Percentiles rank a stretch among this genome's conserved stretches.
phyloP scores from a whole-genome alignment of 2,113 vertebrate genomes.

The Chamaetylas fuelleborni region DNA sequence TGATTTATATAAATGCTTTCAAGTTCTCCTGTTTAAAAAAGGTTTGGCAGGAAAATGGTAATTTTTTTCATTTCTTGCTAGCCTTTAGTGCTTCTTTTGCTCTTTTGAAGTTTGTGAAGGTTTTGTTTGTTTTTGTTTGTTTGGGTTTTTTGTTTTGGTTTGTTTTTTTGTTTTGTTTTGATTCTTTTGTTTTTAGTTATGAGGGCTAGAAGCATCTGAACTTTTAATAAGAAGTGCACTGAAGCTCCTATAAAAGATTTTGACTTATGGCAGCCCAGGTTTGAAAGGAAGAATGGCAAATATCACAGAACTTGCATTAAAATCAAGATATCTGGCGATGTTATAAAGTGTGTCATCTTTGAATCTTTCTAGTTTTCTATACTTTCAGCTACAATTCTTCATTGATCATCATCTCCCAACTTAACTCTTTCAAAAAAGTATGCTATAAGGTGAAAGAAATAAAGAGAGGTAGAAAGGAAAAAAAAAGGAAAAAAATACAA shows the following conservation, averaged over 20 bases:
- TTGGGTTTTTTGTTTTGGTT: no score
- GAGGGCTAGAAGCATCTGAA: not conserved
- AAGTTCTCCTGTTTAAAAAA: not conserved
- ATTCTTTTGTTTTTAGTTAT: not conserved
- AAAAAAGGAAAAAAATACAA: accelerated
- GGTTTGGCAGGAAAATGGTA: not conserved
- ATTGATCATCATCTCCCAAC: not conserved
- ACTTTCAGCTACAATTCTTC: not conserved
- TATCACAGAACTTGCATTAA: not conserved
- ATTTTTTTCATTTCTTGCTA: not conserved
- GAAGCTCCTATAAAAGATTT: not conserved
- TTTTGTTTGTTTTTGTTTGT: not conserved
- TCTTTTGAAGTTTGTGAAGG: not conserved
- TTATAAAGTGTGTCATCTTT: not conserved
- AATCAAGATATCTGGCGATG: not conserved
- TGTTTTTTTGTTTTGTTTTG: not conserved
- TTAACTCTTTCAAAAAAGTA: not conserved
- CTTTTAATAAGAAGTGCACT: not conserved
- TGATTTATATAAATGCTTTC: not conserved
- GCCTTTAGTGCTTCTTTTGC: not conserved
- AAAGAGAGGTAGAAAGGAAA: not conserved
- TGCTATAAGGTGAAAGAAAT: not conserved
- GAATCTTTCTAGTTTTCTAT: not conserved
- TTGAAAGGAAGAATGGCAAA: not conserved
- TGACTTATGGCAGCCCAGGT: not conserved